These are phyloP conservation scores for Saxicola maurus DNA, from an alignment of 2,797 vertebrate genomes.

Conservation along the genomic window DNA sequence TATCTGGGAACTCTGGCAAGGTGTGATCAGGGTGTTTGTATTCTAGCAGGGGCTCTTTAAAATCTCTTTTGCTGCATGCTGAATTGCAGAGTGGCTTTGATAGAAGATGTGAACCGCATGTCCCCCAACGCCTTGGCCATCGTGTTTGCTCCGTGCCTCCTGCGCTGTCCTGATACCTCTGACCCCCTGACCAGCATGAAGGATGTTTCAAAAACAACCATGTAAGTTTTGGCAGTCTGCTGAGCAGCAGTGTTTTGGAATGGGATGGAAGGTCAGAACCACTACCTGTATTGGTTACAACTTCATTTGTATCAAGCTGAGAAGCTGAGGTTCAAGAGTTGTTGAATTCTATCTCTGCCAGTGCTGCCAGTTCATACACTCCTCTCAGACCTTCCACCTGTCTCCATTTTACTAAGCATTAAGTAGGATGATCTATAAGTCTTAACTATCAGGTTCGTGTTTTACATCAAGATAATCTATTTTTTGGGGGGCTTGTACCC, in stretches of 20 bases:
- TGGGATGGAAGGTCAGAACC: background rate
- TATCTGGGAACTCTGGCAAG: background rate
- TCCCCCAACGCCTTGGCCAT: conserved; percentile 93
- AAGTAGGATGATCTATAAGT: background rate
- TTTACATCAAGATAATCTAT: background rate
- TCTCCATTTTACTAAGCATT: background rate
- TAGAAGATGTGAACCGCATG: conserved; percentile 94
- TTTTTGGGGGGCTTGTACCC: background rate
- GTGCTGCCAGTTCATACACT: background rate
- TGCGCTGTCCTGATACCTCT: conserved; percentile 89
- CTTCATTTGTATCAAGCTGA: background rate
- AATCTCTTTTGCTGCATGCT: background rate
- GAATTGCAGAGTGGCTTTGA: conserved; percentile 84
- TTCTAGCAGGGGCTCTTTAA: background rate
- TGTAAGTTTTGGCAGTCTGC: conserved; percentile 73
- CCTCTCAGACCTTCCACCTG: background rate
- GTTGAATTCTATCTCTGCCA: background rate
- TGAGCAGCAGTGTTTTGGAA: background rate
- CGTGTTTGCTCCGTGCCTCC: conserved; percentile 92
- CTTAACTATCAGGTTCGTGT: background rate
- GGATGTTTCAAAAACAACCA: conserved; percentile 94
- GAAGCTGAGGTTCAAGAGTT: background rate
- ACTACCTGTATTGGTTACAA: background rate
- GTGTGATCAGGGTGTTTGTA: background rate
- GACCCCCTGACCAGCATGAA: conserved; percentile 97